Conservation (phyloP, 1,140 invertebrate genomes). For the Galendromus occidentalis region DNA sequence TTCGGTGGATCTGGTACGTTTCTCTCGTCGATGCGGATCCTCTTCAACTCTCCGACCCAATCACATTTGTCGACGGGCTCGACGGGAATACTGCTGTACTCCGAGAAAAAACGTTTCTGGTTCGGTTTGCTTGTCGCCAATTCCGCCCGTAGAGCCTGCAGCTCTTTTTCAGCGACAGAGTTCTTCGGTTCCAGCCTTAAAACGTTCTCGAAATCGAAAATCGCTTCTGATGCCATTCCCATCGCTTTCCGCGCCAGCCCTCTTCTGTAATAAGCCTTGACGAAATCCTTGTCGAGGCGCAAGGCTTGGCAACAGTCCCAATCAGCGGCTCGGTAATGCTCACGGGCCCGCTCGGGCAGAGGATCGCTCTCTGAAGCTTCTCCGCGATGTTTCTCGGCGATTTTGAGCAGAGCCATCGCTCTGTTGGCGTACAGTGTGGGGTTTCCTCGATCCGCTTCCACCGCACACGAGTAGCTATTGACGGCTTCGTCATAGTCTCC, state of each 20-base stretch:
- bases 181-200: conserved; percentile 50
- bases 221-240: conserved; percentile 40
- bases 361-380: background rate
- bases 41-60: background rate
- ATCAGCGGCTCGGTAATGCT: conserved; percentile 48
- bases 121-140: background rate
- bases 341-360: conserved; percentile 18
- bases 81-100: background rate
- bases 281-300: conserved; percentile 46
- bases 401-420: conserved; percentile 63
- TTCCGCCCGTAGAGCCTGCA: conserved; percentile 25
- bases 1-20: background rate
- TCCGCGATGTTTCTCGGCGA: conserved; percentile 36
- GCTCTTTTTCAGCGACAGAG: conserved; percentile 26
- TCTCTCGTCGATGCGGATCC: background rate
- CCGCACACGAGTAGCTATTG: conserved; percentile 53
- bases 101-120: conserved; percentile 1
- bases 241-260: conserved; percentile 43
- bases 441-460: conserved; percentile 50
- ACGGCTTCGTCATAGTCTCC: conserved; percentile 58
- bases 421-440: conserved; percentile 65
- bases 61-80: background rate
- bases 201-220: conserved; percentile 41
- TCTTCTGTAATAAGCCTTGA: conserved; percentile 55
- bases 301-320: conserved; percentile 50